Conservation (phyloP, 2,888 invertebrate genomes). For the Drosophila rellima region DNA sequence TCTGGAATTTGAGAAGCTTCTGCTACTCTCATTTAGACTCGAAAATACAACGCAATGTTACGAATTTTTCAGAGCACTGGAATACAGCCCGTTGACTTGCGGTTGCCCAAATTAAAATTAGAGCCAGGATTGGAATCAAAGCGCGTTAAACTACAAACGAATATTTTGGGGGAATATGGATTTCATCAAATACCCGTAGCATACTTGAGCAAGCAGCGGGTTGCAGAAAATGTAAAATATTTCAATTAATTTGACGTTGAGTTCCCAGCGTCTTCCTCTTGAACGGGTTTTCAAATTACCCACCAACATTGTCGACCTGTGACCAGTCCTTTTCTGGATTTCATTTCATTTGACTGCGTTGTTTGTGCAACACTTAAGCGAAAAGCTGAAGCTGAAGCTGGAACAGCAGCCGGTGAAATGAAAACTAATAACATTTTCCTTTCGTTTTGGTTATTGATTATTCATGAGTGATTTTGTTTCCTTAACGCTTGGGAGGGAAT, state of each 20-base stretch:
- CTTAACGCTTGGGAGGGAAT: constrained; percentile 25
- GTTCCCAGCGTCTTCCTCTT: constrained; percentile 53
- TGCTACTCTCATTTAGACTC: constrained; percentile 17
- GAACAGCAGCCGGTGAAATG: constrained; percentile 19
- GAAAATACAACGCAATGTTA: constrained; percentile 56
- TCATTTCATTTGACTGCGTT: constrained; percentile 70
- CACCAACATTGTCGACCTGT: constrained; percentile 30
- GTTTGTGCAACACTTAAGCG: constrained; percentile 74
- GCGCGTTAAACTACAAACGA: constrained; percentile 54
- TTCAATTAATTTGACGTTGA: constrained; percentile 72
- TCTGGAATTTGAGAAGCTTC: constrained; percentile 26
- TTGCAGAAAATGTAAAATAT: constrained; percentile 73
- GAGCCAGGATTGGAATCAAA: constrained; percentile 40
- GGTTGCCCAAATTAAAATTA: constrained; percentile 49
- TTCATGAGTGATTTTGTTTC: constrained; percentile 79
- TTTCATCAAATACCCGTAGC: constrained; percentile 33
- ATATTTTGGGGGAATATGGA: constrained; percentile 34
- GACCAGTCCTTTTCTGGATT: constrained; percentile 59
- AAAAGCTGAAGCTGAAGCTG: constrained; percentile 13
- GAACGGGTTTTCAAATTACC: constrained; percentile 6
- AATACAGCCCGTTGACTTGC: constrained; percentile 37
- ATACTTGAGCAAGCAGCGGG: constrained; percentile 44
- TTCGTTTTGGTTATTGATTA: constrained; percentile 76
- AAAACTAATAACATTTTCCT: constrained; percentile 80
- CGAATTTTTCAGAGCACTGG: constrained; percentile 55